phyloP scores from a whole-genome alignment of 2,888 invertebrate genomes.

The Patella depressa region DNA sequence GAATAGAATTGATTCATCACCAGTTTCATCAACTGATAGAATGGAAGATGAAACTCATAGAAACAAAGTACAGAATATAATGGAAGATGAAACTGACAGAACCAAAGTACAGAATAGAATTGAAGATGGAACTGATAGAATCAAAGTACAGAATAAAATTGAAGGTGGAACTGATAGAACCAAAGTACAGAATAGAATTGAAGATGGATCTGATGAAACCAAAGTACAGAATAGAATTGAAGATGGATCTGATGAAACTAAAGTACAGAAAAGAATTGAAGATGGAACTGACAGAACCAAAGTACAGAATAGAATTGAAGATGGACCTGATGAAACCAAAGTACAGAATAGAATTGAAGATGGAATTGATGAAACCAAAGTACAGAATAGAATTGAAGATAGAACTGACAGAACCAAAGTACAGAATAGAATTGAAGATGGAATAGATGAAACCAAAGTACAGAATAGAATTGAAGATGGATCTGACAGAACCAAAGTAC shows the following conservation, averaged over 20 bases:
- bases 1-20: not conserved
- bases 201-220: not conserved
- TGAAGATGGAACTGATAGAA: not conserved
- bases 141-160: not conserved
- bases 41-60: not conserved
- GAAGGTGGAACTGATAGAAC: not conserved
- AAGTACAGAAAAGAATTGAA: not conserved
- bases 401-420: not conserved
- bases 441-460: no score
- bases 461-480: no score
- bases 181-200: not conserved
- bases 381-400: not conserved
- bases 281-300: not conserved
- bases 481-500: no score
- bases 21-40: not conserved
- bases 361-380: not conserved
- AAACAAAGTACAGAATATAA: not conserved
- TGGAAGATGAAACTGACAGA: not conserved
- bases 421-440: conserved; percentile 1
- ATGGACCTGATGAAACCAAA: not conserved
- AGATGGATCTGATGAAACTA: not conserved
- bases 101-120: not conserved
- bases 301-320: not conserved
- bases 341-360: not conserved
- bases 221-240: not conserved